A percentile compares a stretch with the other conserved stretches of the same genome.
These are phyloP conservation scores for Ovibos moschatus DNA, from an alignment of 2,113 vertebrate genomes.

Conservation along the genomic window DNA sequence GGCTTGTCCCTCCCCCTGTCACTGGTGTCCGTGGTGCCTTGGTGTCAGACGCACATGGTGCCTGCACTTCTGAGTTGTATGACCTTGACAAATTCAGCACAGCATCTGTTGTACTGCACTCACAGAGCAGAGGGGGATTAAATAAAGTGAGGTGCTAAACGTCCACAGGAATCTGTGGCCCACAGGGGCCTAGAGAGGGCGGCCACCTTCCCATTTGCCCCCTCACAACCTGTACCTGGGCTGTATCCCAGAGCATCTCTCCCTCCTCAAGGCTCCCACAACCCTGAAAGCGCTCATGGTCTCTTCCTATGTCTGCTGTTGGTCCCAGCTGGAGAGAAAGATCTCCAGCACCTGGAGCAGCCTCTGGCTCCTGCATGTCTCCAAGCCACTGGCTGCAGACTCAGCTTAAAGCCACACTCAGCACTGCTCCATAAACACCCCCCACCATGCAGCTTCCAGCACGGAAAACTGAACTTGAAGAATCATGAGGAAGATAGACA, in stretches of 20 bases:
- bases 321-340: background rate
- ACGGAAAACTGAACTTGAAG: background rate
- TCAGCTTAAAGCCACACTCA: background rate
- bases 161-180: background rate
- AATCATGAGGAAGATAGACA: background rate
- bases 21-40: background rate
- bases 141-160: background rate
- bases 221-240: background rate
- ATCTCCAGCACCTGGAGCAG: background rate
- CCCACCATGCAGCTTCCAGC: background rate
- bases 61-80: background rate
- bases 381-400: background rate
- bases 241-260: background rate
- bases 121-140: background rate
- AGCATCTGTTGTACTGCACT: background rate
- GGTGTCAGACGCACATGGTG: background rate
- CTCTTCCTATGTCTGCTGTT: background rate
- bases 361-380: background rate
- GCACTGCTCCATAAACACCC: background rate
- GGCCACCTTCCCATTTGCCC: fast-evolving
- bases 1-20: background rate
- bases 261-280: background rate
- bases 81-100: background rate
- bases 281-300: fast-evolving
- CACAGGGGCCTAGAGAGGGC: fast-evolving